Base-by-base conservation (phyloP, 2,113 vertebrate genomes). In the Cyrtonyx montezumae region DNA sequence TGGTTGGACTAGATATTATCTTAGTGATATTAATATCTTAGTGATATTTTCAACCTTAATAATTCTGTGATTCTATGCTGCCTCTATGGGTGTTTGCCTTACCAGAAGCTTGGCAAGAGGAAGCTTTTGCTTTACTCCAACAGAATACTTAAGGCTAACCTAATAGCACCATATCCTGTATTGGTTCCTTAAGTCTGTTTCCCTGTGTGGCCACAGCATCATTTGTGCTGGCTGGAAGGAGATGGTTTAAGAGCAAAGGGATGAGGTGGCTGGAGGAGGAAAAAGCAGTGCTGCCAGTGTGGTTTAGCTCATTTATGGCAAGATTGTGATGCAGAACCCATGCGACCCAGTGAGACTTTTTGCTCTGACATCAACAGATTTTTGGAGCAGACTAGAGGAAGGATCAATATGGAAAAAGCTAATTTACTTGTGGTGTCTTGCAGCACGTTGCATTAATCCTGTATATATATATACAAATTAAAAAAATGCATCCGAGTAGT, bases 191-290 rank as follows among this genome's bases (percentile, higher is more conserved):
- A 9, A 9, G 17, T 49, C 46, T 70, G 46, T 25, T 70, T 51
- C 46, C 37, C 28, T 0, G 0, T 0, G 2, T 0, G 8, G 42
- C 23, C 16, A 11, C 46, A 45, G 8, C 32, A 22, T 11, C 0
- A 0, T 16, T 59, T 0, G 0, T 46, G 73, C 37, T 74, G 68
- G 21, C 25, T 1, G 0, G 22, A 66, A 18, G 16, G 34, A 84
- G 63, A 32, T 10, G 20, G 42, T 28, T 37, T 14, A 67, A 61
- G 42, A 74, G 56, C 43, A 49, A 25, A 8, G 37, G 26, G 46
- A 10, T 23, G n/a, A 4, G 46, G 34, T 43, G n/a, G 18, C 49
- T 16, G 18, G 6, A 9, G 18, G 58, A 87, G 40, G 43, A 70
- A 48, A 61, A 82, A 59, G 40, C 62, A 82, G 9, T 0, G 1